These are phyloP conservation scores for Xiphydria camelus DNA, from an alignment of 2,888 invertebrate species.

Conservation along the genomic window DNA sequence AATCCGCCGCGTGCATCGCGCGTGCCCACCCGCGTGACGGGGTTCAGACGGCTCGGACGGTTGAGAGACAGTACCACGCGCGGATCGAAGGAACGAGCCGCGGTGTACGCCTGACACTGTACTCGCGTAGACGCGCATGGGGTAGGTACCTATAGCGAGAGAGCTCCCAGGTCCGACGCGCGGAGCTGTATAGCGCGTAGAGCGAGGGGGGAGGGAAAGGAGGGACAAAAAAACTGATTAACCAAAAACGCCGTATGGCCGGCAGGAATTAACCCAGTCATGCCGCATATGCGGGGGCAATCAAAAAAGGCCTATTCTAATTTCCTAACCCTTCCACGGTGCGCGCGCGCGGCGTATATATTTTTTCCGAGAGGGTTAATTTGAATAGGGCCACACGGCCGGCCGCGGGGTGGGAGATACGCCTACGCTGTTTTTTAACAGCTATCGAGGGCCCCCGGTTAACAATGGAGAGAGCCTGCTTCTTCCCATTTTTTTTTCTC, in stretches of 20 bases:
- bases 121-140: too few species aligned
- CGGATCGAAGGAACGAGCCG: neutral
- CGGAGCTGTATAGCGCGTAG: neutral
- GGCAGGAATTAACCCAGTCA: slow-evolving; percentile 49
- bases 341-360: slow-evolving; percentile 21
- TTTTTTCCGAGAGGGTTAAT: slow-evolving; percentile 53
- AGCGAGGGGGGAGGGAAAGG: slow-evolving; percentile 4
- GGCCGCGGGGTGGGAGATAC: slow-evolving; percentile 30
- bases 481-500: too few species aligned
- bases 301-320: slow-evolving; percentile 45
- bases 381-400: slow-evolving; percentile 45
- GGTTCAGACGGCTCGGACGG: too few species aligned
- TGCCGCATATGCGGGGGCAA: slow-evolving; percentile 45
- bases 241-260: slow-evolving; percentile 36
- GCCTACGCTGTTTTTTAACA: slow-evolving; percentile 36
- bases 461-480: too few species aligned
- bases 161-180: too few species aligned
- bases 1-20: too few species aligned
- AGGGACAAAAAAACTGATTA: slow-evolving; percentile 32
- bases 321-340: slow-evolving; percentile 44
- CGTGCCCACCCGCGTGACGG: too few species aligned
- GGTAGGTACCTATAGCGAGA: neutral
- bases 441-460: neutral
- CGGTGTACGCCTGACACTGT: too few species aligned
- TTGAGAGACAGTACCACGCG: slow-evolving; percentile 1